phyloP scores from a whole-genome alignment of 2,113 vertebrate species.

The Patagioenas fasciata region DNA sequence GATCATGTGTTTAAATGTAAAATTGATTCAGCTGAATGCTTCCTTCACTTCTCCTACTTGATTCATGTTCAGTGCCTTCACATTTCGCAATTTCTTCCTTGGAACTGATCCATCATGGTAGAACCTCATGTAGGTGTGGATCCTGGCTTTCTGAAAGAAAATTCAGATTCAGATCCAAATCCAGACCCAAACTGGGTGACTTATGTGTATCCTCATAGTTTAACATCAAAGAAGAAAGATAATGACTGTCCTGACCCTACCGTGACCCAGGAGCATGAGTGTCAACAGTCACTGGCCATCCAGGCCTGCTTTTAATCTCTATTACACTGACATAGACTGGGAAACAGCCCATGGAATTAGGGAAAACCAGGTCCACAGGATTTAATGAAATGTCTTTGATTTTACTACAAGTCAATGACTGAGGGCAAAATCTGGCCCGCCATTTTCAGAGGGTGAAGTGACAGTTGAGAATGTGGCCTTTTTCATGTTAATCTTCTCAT shows the following conservation, averaged over 20 bases:
- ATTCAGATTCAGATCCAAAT: background rate
- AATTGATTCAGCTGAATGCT: background rate
- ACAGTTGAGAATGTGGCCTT: background rate
- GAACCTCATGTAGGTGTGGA: background rate
- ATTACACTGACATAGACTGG: background rate
- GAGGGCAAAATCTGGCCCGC: background rate
- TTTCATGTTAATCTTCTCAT: background rate
- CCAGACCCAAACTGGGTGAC: background rate
- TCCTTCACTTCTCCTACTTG: background rate
- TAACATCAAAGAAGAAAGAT: conserved; percentile 43
- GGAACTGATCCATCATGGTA: background rate
- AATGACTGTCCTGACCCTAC: conserved; percentile 2
- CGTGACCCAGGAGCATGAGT: background rate
- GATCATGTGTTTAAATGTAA: background rate
- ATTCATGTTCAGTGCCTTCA: background rate
- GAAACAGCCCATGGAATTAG: background rate
- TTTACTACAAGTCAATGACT: background rate
- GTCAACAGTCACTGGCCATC: background rate
- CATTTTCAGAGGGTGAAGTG: background rate
- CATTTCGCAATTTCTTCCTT: background rate
- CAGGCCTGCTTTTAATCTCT: conserved; percentile 9
- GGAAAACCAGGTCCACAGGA: background rate
- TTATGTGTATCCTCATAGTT: background rate
- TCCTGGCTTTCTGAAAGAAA: background rate
- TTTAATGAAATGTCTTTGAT: background rate